Conservation (phyloP, 2,888 invertebrate species). For the Belgica antarctica region DNA sequence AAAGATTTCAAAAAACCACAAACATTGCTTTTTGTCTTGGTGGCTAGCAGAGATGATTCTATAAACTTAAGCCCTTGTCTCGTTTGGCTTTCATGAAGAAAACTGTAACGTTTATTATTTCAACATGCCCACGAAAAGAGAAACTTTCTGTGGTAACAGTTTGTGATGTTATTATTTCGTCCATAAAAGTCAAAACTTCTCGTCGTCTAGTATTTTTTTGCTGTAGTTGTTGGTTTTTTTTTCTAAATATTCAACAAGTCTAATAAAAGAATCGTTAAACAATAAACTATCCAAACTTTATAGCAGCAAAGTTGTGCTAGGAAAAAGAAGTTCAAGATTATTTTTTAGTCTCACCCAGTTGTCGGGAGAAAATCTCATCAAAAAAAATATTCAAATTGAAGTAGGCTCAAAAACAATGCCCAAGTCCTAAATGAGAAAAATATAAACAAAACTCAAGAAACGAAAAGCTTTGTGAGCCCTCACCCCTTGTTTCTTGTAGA, state of each 20-base stretch:
- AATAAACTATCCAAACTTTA: constrained; percentile 18
- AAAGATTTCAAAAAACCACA: not conserved
- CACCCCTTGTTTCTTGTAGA: no score
- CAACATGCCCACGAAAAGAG: not conserved
- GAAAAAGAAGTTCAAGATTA: not conserved
- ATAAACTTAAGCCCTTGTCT: not conserved
- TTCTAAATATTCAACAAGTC: constrained; percentile 28
- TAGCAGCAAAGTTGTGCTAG: not conserved
- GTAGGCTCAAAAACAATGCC: not conserved
- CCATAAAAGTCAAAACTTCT: constrained; percentile 22
- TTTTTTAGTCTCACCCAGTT: not conserved
- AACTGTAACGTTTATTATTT: not conserved
- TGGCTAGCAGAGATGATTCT: not conserved
- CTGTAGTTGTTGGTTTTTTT: no score
- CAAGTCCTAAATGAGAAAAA: not conserved
- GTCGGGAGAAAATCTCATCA: not conserved
- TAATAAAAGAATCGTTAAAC: constrained; percentile 23
- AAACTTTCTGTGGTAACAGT: constrained; percentile 1
- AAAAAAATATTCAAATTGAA: not conserved
- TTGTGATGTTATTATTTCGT: constrained; percentile 18
- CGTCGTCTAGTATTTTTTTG: no score
- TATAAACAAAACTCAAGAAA: constrained; percentile 11
- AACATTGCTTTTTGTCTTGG: no score
- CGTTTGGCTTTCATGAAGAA: not conserved
- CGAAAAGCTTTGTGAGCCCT: not conserved